These are phyloP conservation scores for Drosophila emarginata DNA, from an alignment of 2,888 invertebrate species.

Conservation along the genomic window DNA sequence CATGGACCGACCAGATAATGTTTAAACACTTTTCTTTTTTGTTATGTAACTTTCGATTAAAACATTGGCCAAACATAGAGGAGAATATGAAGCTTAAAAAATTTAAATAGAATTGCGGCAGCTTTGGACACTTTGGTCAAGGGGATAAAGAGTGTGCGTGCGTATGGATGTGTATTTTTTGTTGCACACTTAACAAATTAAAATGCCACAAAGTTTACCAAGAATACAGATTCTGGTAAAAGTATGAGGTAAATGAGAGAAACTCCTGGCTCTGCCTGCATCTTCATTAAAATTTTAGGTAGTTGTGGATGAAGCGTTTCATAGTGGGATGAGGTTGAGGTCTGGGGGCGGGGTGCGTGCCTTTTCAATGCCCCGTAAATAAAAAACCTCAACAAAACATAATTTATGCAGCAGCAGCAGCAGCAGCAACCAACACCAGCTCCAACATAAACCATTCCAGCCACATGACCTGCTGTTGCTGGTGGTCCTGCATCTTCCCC, in stretches of 20 bases:
- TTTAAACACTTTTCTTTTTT: neutral
- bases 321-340: too few species aligned
- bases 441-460: neutral
- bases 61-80: constrained; percentile 1
- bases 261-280: constrained; percentile 20
- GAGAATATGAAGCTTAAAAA: neutral
- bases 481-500: neutral
- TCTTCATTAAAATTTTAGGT: constrained; percentile 51
- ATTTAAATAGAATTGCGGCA: constrained; percentile 11
- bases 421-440: constrained; percentile 14
- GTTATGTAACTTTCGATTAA: constrained; percentile 1
- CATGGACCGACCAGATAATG: constrained; percentile 35
- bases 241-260: constrained; percentile 6
- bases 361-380: constrained; percentile 41
- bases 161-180: constrained; percentile 15
- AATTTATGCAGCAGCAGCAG: constrained; percentile 49
- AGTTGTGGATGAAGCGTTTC: neutral
- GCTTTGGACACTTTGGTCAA: constrained; percentile 28
- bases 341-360: neutral
- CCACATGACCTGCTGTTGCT: constrained; percentile 8
- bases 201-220: constrained; percentile 56
- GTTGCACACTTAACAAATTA: constrained; percentile 72
- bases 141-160: neutral
- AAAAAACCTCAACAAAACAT: constrained; percentile 46
- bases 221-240: neutral